These are phyloP conservation scores for Actias luna DNA, from an alignment of 2,888 invertebrate species.

Conservation along the genomic window DNA sequence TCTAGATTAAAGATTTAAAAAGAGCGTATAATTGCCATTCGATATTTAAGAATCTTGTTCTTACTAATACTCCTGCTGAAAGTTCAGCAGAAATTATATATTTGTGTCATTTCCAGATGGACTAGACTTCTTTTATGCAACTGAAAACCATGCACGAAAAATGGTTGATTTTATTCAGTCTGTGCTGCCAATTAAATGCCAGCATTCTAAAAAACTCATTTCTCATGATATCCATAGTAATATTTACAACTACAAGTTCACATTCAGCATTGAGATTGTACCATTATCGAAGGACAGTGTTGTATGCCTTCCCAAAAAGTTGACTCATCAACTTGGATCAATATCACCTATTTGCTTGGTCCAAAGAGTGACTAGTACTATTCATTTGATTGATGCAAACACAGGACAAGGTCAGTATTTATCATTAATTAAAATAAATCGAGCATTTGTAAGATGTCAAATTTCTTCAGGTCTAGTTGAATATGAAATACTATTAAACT, in stretches of 20 bases:
- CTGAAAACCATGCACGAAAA: conserved; percentile 95
- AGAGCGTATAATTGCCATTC: too few species aligned
- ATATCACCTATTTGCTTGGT: conserved; percentile 95
- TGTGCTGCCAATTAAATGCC: conserved; percentile 93
- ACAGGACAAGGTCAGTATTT: conserved; percentile 87
- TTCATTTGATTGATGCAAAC: conserved; percentile 96
- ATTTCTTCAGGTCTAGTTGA: too few species aligned
- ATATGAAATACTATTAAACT: too few species aligned
- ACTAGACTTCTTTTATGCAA: conserved; percentile 96
- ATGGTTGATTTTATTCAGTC: conserved; percentile 96
- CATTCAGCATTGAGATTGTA: conserved; percentile 96
- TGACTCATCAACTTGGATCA: conserved; percentile 93
- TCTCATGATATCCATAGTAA: conserved; percentile 99
- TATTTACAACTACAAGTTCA: conserved; percentile 97
- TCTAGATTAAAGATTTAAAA: too few species aligned
- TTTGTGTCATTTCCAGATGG: conserved; percentile 84
- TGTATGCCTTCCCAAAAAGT: conserved; percentile 92
- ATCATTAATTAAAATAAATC: too few species aligned
- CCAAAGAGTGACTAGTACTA: conserved; percentile 91
- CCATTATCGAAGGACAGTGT: conserved; percentile 97
- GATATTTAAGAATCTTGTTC: too few species aligned
- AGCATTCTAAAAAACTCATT: conserved; percentile 96
- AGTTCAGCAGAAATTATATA: not conserved
- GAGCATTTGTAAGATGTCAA: too few species aligned
- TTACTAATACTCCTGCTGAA: not conserved